A percentile compares a stretch with the other conserved stretches of the same genome.
These are phyloP conservation scores for Ciona savignyi DNA, from an alignment of 23 tunicate genomes.

Conservation along the genomic window DNA sequence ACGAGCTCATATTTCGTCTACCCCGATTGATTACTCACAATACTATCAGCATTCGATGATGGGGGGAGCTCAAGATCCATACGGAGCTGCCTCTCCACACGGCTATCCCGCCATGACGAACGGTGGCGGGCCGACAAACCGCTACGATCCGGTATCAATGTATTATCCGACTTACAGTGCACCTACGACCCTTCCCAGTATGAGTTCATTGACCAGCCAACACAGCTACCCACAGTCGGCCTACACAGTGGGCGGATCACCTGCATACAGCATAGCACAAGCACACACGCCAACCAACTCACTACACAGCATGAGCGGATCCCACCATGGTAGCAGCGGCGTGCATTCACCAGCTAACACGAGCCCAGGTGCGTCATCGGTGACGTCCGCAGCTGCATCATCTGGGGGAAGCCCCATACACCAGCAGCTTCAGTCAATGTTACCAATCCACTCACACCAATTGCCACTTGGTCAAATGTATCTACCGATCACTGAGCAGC, in stretches of 20 bases:
- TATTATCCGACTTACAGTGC: slow-evolving; percentile 45
- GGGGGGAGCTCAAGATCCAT: slow-evolving; percentile 23
- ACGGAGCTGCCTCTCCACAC: slow-evolving; percentile 44
- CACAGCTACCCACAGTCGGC: slow-evolving; percentile 64
- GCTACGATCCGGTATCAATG: slow-evolving; percentile 60
- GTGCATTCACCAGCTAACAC: slow-evolving; percentile 64
- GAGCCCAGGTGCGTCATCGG: slow-evolving; percentile 52
- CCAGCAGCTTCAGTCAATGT: slow-evolving; percentile 23
- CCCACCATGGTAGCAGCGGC: slow-evolving; percentile 39
- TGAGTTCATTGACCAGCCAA: slow-evolving; percentile 47
- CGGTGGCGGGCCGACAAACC: slow-evolving; percentile 25
- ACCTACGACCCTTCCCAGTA: slow-evolving; percentile 60
- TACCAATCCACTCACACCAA: slow-evolving; percentile 39
- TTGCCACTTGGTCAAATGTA: slow-evolving; percentile 28
- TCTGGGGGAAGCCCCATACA: slow-evolving; percentile 45
- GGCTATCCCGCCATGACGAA: slow-evolving; percentile 33
- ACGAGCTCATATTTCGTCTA: slow-evolving; percentile 25
- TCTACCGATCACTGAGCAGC: slow-evolving; percentile 14
- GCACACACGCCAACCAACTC: slow-evolving; percentile 33
- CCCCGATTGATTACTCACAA: slow-evolving; percentile 41
- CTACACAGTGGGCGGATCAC: slow-evolving; percentile 17
- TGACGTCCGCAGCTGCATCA: slow-evolving; percentile 25
- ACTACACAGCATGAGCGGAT: slow-evolving; percentile 37
- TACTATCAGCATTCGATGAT: slow-evolving; percentile 35
- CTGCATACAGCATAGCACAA: slow-evolving; percentile 43